These are phyloP conservation scores for Bicyclus anynana DNA, from an alignment of 1,140 invertebrate genomes.

Conservation along the genomic window DNA sequence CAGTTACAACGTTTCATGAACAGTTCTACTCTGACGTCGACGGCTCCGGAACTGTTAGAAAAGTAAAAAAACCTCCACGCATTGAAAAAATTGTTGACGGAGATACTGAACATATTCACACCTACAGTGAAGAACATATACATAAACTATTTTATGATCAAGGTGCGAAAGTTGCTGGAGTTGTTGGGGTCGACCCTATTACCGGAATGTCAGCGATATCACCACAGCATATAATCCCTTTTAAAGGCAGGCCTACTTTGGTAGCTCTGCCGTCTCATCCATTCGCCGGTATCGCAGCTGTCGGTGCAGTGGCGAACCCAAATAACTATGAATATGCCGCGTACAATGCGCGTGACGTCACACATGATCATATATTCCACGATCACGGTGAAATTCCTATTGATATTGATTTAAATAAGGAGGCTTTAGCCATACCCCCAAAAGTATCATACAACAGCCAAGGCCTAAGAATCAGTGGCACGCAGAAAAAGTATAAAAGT, in stretches of 20 bases:
- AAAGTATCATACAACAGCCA: constrained; percentile 64
- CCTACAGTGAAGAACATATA: constrained; percentile 73
- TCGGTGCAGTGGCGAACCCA: constrained; percentile 53
- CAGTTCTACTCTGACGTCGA: constrained; percentile 72
- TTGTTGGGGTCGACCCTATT: constrained; percentile 43
- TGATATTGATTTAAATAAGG: constrained; percentile 53
- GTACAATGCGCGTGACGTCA: constrained; percentile 68
- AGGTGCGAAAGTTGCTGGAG: constrained; percentile 36
- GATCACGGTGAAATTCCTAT: constrained; percentile 70
- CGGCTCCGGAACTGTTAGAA: constrained; percentile 60
- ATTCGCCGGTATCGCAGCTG: constrained; percentile 36
- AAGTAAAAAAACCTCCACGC: constrained; percentile 66
- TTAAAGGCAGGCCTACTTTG: constrained; percentile 48
- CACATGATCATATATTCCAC: constrained; percentile 72
- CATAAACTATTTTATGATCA: constrained; percentile 68
- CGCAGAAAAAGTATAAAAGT: constrained; percentile 36
- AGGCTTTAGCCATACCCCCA: constrained; percentile 43
- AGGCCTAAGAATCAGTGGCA: constrained; percentile 45
- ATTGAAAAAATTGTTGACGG: constrained; percentile 75
- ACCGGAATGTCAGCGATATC: constrained; percentile 42
- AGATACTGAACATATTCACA: constrained; percentile 74
- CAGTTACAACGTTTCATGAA: constrained; percentile 64
- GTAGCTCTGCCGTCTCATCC: constrained; percentile 43
- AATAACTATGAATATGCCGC: constrained; percentile 60
- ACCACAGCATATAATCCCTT: constrained; percentile 38